A percentile compares a stretch with the other conserved stretches of the same genome.
Conservation (phyloP, 2,113 vertebrate species). For the Gadus chalcogrammus region DNA sequence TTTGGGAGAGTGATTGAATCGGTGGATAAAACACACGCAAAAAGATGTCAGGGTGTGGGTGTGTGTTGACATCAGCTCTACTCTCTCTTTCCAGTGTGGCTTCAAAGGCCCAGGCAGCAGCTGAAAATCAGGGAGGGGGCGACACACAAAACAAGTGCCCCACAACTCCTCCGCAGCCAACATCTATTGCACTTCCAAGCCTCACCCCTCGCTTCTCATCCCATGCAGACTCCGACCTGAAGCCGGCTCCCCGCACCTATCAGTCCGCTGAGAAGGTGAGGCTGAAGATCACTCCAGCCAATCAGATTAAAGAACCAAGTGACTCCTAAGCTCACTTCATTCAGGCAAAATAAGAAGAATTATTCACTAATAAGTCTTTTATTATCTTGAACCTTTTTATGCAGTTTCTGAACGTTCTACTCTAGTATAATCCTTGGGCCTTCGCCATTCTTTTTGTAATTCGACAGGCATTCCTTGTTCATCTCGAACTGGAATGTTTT, state of each 20-base stretch:
- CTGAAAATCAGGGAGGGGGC: neutral
- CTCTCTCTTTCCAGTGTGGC: conserved; percentile 26
- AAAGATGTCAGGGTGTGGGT: no score
- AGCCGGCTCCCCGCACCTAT: conserved; percentile 26
- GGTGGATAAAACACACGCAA: no score
- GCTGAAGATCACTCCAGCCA: neutral
- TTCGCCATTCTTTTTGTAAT: no score
- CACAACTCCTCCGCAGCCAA: neutral
- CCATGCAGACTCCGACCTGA: neutral
- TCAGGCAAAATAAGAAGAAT: no score
- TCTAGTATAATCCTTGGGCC: no score
- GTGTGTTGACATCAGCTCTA: neutral
- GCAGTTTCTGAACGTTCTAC: no score
- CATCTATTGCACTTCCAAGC: neutral
- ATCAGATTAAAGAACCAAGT: neutral
- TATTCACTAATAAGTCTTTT: no score
- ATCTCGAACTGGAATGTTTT: no score
- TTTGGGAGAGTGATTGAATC: neutral
- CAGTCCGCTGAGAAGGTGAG: conserved; percentile 56
- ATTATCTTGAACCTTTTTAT: no score
- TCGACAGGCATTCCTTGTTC: no score
- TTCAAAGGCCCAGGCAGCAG: neutral
- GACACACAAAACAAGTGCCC: neutral
- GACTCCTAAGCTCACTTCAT: no score
- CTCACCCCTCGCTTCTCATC: neutral